Evolutionary conservation across 2,888 invertebrate genomes (phyloP), one percentile per base, ranked within the genome.

Genomic region (Drosophila neotestacea): DNA sequence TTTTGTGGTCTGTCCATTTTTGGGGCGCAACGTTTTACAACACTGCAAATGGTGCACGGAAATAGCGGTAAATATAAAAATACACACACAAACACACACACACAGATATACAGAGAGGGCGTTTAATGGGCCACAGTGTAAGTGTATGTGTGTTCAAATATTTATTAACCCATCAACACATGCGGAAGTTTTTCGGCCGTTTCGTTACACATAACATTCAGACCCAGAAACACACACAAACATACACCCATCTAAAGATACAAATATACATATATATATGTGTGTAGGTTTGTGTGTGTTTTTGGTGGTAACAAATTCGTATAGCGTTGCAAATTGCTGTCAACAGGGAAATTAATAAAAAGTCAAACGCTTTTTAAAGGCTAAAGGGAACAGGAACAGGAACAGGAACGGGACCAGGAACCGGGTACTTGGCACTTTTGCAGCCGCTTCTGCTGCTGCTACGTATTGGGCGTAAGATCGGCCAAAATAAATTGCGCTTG

Each of bases 141-240:
- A 46, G 51, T 61, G 22, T 59, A 30, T 48, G 60, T 64, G 64
- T 79, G 89, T 70, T 91, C 81, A 91, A 91, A 91, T 91, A 91
- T 91, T 91, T 91, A 91, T 91, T 90, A 91, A 91, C 89, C 90
- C 91, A 91, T 91, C 90, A 91, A 77, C 89, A 85, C 85, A 89
- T 87, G 88, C 89, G 85, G 85, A 84, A 84, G 85, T 85, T 89
- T 89, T 88, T 73, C 62, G 73, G 79, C 89, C 88, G 75, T 88
- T 88, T 84, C 85, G 83, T 79, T 88, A 70, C 81, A 69, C 72
- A 72, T 76, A 56, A 65, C 63, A 82, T 82, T 63, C 47, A 79
- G 47, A 60, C 27, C 52, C 28, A 52, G 52, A 36, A 63, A 61
- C 50, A 6, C 41, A n/a, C 46, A 27, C 42, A 42, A 6, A 34